A percentile compares a stretch with the other conserved stretches of the same genome.
Conservation (phyloP, 2,888 invertebrate species). For the Ennomos fuscantarius region DNA sequence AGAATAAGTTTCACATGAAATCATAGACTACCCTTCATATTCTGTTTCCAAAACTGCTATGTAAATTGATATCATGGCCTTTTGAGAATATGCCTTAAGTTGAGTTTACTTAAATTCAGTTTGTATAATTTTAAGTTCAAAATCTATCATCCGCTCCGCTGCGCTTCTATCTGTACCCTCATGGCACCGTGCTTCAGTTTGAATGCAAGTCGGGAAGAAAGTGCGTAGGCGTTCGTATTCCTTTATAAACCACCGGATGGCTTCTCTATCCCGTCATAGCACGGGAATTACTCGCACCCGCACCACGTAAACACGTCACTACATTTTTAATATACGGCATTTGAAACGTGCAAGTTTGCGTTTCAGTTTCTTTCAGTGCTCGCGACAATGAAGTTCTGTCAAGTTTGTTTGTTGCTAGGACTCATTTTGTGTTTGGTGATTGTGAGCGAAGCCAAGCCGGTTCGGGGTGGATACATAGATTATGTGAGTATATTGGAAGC, state of each 20-base stretch:
- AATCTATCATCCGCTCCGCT: slow-evolving; percentile 20
- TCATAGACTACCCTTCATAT: too few species aligned
- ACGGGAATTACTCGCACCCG: slow-evolving; percentile 46
- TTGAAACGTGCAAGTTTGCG: slow-evolving; percentile 12
- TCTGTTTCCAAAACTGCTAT: too few species aligned
- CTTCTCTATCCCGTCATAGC: slow-evolving; percentile 56
- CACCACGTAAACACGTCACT: slow-evolving; percentile 58
- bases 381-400: slow-evolving; percentile 58
- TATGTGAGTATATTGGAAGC: slow-evolving; percentile 64
- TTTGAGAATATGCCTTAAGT: too few species aligned
- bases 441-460: slow-evolving; percentile 58
- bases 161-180: slow-evolving; percentile 1
- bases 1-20: too few species aligned
- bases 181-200: slow-evolving; percentile 24
- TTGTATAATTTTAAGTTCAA: too few species aligned
- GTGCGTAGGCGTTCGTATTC: slow-evolving; percentile 63
- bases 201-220: slow-evolving; percentile 58
- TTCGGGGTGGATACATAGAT: slow-evolving; percentile 65
- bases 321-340: slow-evolving; percentile 6
- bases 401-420: slow-evolving; percentile 55
- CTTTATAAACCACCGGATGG: slow-evolving; percentile 67
- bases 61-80: too few species aligned
- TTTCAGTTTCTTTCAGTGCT: slow-evolving; percentile 23
- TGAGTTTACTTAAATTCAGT: too few species aligned
- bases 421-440: slow-evolving; percentile 55